Evolutionary conservation across 1,140 invertebrate genomes (phyloP), one percentile per base, ranked within the genome.

Genomic region (Anoplolepis gracilipes): DNA sequence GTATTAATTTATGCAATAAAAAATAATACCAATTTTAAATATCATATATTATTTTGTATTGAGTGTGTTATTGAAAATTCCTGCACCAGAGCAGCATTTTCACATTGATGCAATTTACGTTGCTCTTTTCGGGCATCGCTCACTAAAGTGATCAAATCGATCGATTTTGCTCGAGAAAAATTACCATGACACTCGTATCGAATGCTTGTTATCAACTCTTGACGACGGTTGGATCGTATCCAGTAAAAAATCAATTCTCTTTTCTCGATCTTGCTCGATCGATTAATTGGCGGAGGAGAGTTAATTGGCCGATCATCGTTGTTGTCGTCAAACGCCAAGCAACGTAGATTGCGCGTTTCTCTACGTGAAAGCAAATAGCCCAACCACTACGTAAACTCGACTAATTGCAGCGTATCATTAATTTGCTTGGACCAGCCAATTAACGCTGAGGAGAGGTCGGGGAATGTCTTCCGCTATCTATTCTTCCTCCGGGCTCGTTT

Each of bases 401-500:
- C 65, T 73, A 82, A 82, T 82, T 82, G 53, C 78, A 33, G 28
- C 36, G 33, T 69, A 70, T 82, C 69, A 73, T 59, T 82, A 82
- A 82, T 82, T 73, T 82, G 53, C 53, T 82, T 46, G 78, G n/a
- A 42, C 25, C 30, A 36, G 5, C 67, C 67, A 82, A 82, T 82
- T 82, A 82, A 82, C 19, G 8, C 36, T 25, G 53, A 22, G 19
- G n/a, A 28, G 53, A 22, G 6, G 3, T 30, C 16, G 10, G n/a
- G 33, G n/a, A n/a, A 6, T 46, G 36, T 46, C 28, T 61, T 61
- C 36, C 25, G 13, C 28, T 42, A 82, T 33, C 53, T 46, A 59
- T 72, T 82, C 36, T 59, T 72, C 78, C 28, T 59, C 6, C 36
- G 10, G 16, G n/a, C 25, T 72, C 55, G 53, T 81, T 81, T 81